Percentiles rank a stretch among this genome's conserved stretches.
These are phyloP conservation scores for Thymelicus lineola DNA, from an alignment of 2,888 invertebrate species.

Conservation along the genomic window DNA sequence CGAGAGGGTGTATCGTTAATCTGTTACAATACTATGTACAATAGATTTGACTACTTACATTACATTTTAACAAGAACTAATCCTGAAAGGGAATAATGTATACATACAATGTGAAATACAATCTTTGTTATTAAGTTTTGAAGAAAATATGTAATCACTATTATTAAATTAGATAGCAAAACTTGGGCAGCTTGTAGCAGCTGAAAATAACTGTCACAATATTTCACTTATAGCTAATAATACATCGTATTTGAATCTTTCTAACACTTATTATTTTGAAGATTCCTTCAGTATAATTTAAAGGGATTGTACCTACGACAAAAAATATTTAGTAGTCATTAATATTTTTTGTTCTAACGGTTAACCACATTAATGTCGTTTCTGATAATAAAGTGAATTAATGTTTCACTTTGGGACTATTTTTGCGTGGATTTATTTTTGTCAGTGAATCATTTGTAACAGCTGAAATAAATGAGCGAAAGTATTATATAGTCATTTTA, in stretches of 20 bases:
- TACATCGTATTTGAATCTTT: too few relatives aligned
- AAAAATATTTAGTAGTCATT: conserved; percentile 7
- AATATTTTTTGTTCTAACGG: neutral
- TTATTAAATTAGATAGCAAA: too few relatives aligned
- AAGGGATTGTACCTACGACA: neutral
- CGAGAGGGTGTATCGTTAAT: neutral
- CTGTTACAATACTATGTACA: neutral
- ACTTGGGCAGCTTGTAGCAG: too few relatives aligned
- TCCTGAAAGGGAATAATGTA: too few relatives aligned
- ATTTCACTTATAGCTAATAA: too few relatives aligned
- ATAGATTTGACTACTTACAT: too few relatives aligned
- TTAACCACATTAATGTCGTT: conserved; percentile 8
- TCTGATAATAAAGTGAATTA: conserved; percentile 5
- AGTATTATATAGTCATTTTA: neutral
- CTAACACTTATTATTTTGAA: neutral
- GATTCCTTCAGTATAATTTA: neutral
- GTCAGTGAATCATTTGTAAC: conserved; percentile 3
- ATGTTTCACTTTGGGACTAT: neutral
- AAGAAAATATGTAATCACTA: too few relatives aligned
- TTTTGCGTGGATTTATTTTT: conserved; percentile 20
- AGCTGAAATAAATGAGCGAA: neutral
- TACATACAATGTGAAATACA: too few relatives aligned
- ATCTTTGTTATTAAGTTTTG: too few relatives aligned
- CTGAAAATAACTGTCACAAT: too few relatives aligned
- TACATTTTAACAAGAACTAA: too few relatives aligned